Evolutionary conservation across 2,797 vertebrate genomes (phyloP).

Genomic region (Hydrocynus forskahlii): DNA sequence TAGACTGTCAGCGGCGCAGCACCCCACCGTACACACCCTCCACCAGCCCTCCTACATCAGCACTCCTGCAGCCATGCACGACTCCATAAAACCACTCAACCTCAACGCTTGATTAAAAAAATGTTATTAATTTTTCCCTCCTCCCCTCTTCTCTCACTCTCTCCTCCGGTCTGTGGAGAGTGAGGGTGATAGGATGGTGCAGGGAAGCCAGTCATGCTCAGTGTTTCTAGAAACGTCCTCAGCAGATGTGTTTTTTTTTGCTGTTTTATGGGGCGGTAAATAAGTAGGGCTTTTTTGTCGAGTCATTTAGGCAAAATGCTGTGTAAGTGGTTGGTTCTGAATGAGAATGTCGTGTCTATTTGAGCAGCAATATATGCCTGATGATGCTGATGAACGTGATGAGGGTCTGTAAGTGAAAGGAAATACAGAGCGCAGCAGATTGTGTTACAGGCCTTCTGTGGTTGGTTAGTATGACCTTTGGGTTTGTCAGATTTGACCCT

Average conservation of each 20-base stretch:
- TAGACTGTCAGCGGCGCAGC: conserved; percentile 55
- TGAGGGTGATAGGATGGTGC: conserved; percentile 21
- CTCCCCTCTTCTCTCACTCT: conserved; percentile 21
- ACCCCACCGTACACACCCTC: conserved; percentile 2
- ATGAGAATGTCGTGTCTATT: conserved; percentile 17
- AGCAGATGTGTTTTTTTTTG: background rate
- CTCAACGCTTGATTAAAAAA: conserved; percentile 60
- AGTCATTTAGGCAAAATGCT: conserved; percentile 22
- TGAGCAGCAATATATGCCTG: conserved; percentile 4
- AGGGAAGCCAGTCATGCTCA: conserved; percentile 3
- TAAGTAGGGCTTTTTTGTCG: conserved; percentile 1
- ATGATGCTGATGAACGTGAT: conserved; percentile 4
- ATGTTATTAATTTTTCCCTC: conserved; percentile 41
- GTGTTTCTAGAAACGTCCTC: conserved; percentile 25
- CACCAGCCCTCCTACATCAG: conserved; percentile 42
- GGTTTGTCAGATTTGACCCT: conserved; percentile 36
- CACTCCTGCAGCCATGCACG: conserved; percentile 38
- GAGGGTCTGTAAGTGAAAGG: conserved; percentile 1
- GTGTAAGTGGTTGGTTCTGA: conserved; percentile 16
- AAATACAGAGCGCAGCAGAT: conserved; percentile 44
- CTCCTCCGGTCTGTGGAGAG: conserved; percentile 17
- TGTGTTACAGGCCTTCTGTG: conserved; percentile 27
- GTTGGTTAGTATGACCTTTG: conserved; percentile 40
- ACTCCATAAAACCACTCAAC: conserved; percentile 60
- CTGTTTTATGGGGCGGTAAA: conserved; percentile 15